Evolutionary conservation across 1,140 invertebrate genomes (phyloP), one percentile per base, ranked within the genome.

Genomic region (Dendrolimus punctatus): DNA sequence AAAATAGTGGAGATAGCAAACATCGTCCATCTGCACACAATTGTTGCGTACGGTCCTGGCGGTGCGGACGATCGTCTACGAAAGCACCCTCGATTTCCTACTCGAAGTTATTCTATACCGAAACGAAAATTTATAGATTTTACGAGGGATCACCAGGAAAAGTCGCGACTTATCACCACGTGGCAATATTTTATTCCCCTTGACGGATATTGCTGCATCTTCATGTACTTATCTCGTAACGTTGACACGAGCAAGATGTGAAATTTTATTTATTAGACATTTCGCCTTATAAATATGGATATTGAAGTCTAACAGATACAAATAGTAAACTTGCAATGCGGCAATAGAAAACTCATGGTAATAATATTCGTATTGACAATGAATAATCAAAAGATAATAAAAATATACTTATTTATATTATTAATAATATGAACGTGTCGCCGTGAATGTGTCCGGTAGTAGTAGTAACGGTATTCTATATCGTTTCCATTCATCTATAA

Each of bases 1-100:
- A 86, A 84, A 86, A 85, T 86, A 81, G 75, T 77, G 61, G 72
- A 80, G 79, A 86, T 84, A 84, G 83, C 78, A 84, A 85, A 85
- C 80, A 82, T 78, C 70, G 83, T 86, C 80, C 83, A 86, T 86
- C 83, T 86, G 83, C 70, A 84, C 75, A 82, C 76, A 77, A 83
- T 81, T 73, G 75, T 71, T 62, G 56, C 70, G 59, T 69, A 64
- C 68, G 71, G 73, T 63, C 59, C 53, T 23, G 23, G 23, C 23
- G 23, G 23, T 23, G 23, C 23, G 23, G 68, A 54, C 59, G 67
- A 69, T 68, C 70, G 64, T 63, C 57, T 50, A 50, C 49, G 49
- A 42, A 49, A 67, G 60, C 61, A 68, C 75, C 77, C 79, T 73
- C 73, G 64, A 70, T 73, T 82, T 82, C 74, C 78, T 67, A 64